Evolutionary conservation across 2,888 invertebrate species (phyloP).

Genomic region (Brachypterus glaber): DNA sequence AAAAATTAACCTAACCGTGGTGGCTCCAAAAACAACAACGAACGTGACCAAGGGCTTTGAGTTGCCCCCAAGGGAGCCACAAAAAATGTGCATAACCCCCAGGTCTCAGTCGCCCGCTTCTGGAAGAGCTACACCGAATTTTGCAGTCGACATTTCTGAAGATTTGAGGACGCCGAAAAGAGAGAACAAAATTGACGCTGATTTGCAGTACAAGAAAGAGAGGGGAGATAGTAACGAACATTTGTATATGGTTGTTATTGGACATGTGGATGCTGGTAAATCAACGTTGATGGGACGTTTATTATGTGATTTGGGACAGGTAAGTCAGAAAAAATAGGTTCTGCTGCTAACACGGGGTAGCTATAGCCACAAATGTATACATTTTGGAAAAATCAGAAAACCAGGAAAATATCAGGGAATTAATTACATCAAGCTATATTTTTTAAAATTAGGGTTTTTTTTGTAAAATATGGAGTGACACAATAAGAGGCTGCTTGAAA

Average conservation of each 20-base stretch:
- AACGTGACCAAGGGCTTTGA: constrained; percentile 52
- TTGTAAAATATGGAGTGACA: too few species aligned
- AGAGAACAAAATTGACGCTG: constrained; percentile 51
- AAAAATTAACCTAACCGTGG: constrained; percentile 28
- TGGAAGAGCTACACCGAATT: constrained; percentile 48
- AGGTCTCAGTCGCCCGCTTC: constrained; percentile 61
- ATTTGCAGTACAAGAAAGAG: constrained; percentile 59
- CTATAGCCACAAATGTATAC: too few species aligned
- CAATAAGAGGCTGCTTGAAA: too few species aligned
- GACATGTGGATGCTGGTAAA: constrained; percentile 96
- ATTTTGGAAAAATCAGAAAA: too few species aligned
- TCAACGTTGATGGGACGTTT: constrained; percentile 96
- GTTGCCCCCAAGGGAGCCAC: constrained; percentile 29
- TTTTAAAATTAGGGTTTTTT: too few species aligned
- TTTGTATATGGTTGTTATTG: constrained; percentile 86
- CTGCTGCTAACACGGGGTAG: too few species aligned
- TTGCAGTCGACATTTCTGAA: constrained; percentile 16
- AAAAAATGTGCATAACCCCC: constrained; percentile 44
- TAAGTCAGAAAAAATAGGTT: constrained; percentile 23
- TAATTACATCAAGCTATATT: too few species aligned
- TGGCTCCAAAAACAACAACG: constrained; percentile 41
- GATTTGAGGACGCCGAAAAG: constrained; percentile 26
- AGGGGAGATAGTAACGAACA: constrained; percentile 75
- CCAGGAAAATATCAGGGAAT: too few species aligned
- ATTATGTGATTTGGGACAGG: constrained; percentile 76